Conservation (phyloP, 1,140 invertebrate species). For the Adoxophyes honmai region DNA sequence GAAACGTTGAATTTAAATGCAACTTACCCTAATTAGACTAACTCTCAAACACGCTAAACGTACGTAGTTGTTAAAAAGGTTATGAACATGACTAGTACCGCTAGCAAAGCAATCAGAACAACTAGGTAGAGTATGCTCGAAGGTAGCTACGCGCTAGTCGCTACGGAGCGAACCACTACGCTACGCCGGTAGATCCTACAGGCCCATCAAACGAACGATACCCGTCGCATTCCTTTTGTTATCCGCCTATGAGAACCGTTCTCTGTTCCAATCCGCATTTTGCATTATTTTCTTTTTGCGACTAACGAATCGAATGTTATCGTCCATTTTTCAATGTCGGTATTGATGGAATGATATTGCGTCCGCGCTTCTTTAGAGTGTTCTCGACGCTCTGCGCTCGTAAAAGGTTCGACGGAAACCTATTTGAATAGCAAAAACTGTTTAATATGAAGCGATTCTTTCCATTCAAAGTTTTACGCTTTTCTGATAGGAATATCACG, state of each 20-base stretch:
- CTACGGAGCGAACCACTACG: conserved; percentile 30
- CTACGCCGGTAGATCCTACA: conserved; percentile 22
- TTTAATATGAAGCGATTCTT: too few species aligned
- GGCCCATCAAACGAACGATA: conserved; percentile 61
- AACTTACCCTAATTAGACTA: too few species aligned
- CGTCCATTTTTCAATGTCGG: conserved; percentile 46
- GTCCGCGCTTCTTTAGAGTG: neutral
- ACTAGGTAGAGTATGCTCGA: conserved; percentile 30
- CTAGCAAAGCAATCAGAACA: too few species aligned
- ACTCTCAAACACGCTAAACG: too few species aligned
- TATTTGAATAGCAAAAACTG: neutral
- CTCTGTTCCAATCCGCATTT: conserved; percentile 52
- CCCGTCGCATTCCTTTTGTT: conserved; percentile 62
- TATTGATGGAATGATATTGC: conserved; percentile 32
- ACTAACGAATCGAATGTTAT: conserved; percentile 65
- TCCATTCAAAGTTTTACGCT: too few species aligned
- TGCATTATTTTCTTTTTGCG: conserved; percentile 64
- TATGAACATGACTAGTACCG: too few species aligned
- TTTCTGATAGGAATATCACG: too few species aligned
- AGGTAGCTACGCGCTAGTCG: conserved; percentile 35
- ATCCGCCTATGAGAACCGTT: conserved; percentile 62
- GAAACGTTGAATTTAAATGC: too few species aligned
- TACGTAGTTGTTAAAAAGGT: too few species aligned
- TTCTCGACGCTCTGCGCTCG: neutral
- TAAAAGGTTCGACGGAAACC: neutral